Conservation (phyloP, 2,797 vertebrate species). For the Hippopotamyrus pictus region DNA sequence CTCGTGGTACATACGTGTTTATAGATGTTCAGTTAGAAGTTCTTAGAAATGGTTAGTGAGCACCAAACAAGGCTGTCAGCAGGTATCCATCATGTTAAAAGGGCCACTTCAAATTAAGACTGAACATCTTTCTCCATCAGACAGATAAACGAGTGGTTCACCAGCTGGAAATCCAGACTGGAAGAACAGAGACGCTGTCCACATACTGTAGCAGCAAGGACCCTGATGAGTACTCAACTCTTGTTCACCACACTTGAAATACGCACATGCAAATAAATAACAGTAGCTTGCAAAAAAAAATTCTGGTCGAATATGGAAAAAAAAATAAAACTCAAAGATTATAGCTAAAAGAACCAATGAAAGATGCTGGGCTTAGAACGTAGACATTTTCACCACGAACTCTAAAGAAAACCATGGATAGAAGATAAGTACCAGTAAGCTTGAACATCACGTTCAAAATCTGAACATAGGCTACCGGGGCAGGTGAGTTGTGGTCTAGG, state of each 20-base stretch:
- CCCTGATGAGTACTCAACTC: not conserved
- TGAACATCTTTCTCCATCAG: constrained; percentile 28
- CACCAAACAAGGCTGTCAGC: not conserved
- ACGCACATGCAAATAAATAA: not conserved
- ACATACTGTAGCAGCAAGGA: not conserved
- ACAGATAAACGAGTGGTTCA: constrained; percentile 43
- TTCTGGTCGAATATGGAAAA: not conserved
- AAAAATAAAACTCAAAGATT: not conserved
- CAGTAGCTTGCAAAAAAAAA: not conserved
- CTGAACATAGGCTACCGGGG: not conserved
- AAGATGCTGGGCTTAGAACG: not conserved
- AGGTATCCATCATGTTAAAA: not conserved
- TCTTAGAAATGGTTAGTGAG: not conserved
- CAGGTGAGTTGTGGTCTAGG: not conserved
- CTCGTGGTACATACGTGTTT: not conserved
- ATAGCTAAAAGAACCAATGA: not conserved
- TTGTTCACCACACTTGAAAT: not conserved
- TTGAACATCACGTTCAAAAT: not conserved
- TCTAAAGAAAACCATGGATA: not conserved
- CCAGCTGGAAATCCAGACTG: constrained; percentile 45
- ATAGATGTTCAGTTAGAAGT: not conserved
- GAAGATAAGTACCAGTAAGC: not conserved
- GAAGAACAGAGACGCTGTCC: not conserved
- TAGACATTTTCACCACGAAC: not conserved
- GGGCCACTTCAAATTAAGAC: not conserved